Evolutionary conservation across 2,888 invertebrate genomes (phyloP), one percentile per base, ranked within the genome.

Genomic region (Temnothorax rugatulus): DNA sequence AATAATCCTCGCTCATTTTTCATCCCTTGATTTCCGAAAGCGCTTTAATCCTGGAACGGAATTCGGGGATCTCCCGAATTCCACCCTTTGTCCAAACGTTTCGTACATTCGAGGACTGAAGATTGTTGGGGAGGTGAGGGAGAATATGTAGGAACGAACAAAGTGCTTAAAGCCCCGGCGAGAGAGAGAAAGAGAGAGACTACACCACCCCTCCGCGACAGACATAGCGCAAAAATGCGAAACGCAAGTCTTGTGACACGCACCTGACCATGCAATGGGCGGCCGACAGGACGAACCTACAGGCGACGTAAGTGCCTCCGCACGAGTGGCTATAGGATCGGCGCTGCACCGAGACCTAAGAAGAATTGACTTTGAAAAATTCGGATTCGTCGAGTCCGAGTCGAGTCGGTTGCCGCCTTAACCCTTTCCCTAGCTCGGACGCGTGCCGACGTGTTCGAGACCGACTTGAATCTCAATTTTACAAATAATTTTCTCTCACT

Each of bases 181-280:
- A 79, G 79, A 61, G 25, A 25, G n/a, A 71, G 71, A 61, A 13
- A 29, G 63, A 63, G 5, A 64, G 15, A 54, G 77, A 79, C 73
- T 71, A 79, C 73, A 79, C 79, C 79, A 79, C 73, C 59, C 71
- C 71, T 71, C 8, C 73, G 47, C 73, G 76, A 76, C 50, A 38
- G 25, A 52, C 8, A 84, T n/a, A 75, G 77, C 81, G 18, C 41
- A 34, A 68, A 34, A 64, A 86, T 69, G 82, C 47, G 63, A 75
- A 77, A 63, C 63, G 84, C 85, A 86, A 86, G 84, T 86, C 84
- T 87, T 86, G 69, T 75, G 50, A 66, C 83, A 91, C 91, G 84
- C 90, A 93, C 93, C 90, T 92, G 88, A 93, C 86, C 90, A 94
- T 90, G 86, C 94, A 94, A 86, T 94, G 94, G 44, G 94, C 94